Evolutionary conservation across 2,113 vertebrate genomes (phyloP).

Genomic region (Clinocottus analis): DNA sequence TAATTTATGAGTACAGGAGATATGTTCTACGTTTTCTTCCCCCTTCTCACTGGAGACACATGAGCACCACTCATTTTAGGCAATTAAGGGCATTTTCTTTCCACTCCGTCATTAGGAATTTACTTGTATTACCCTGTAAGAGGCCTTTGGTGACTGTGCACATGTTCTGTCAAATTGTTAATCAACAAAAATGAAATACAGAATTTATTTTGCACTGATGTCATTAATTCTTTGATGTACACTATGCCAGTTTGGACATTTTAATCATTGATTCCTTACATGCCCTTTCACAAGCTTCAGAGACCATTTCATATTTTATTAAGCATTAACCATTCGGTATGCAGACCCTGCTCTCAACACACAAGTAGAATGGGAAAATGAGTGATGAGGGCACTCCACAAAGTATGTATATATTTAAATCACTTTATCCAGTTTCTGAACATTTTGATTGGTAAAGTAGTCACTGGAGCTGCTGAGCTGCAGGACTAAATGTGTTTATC

Average conservation of each 20-base stretch:
- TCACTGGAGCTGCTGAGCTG: background rate
- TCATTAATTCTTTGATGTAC: background rate
- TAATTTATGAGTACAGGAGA: constrained; percentile 64
- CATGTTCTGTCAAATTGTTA: background rate
- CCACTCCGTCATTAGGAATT: constrained; percentile 15
- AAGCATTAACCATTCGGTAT: background rate
- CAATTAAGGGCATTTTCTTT: constrained; percentile 50
- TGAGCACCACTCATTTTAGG: constrained; percentile 47
- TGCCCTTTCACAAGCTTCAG: background rate
- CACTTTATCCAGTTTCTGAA: background rate
- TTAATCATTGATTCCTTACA: background rate
- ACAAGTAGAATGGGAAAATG: background rate
- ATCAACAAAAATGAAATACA: constrained; percentile 1
- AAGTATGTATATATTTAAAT: background rate
- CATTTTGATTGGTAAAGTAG: background rate
- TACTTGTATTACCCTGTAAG: constrained; percentile 23
- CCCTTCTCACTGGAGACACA: constrained; percentile 2
- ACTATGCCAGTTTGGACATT: background rate
- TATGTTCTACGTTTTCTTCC: constrained; percentile 1
- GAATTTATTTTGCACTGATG: constrained; percentile 7
- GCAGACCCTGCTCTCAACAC: background rate
- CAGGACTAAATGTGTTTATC: background rate
- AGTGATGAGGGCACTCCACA: background rate
- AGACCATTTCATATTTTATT: background rate
- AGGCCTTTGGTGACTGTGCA: constrained; percentile 4